A percentile compares a stretch with the other conserved stretches of the same genome.
phyloP scores from a whole-genome alignment of 2,113 vertebrate genomes.

The Archilochus colubris region DNA sequence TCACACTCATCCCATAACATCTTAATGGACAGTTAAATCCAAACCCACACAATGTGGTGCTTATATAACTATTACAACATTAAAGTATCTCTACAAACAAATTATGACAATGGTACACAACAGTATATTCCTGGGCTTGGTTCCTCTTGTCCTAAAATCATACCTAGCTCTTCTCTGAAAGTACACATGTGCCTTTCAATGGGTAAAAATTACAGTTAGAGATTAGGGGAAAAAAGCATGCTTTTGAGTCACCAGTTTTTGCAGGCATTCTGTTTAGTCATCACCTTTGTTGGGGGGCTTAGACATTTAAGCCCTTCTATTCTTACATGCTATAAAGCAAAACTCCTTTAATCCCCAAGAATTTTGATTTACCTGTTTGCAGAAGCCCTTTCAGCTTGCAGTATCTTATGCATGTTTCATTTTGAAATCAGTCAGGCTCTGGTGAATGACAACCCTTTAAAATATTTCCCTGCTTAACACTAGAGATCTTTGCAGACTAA shows the following conservation, averaged over 20 bases:
- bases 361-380: slow-evolving; percentile 27
- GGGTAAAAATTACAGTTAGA: not conserved
- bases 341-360: slow-evolving; percentile 33
- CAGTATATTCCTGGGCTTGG: not conserved
- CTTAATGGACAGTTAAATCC: not conserved
- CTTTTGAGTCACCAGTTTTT: not conserved
- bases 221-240: not conserved
- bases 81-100: not conserved
- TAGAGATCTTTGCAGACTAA: not conserved
- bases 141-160: not conserved
- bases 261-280: not conserved
- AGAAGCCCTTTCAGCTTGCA: not conserved
- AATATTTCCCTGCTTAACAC: not conserved
- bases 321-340: not conserved
- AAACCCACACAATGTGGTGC: not conserved
- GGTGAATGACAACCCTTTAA: slow-evolving; percentile 20
- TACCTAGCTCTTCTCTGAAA: not conserved
- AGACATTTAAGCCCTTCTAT: not conserved
- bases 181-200: not conserved
- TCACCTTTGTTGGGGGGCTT: not conserved
- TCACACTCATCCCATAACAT: not conserved
- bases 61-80: not conserved
- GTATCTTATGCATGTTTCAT: not conserved
- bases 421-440: slow-evolving; percentile 1
- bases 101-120: not conserved